A percentile compares a stretch with the other conserved stretches of the same genome.
Evolutionary conservation across 2,797 vertebrate species (phyloP).

Genomic region (Platalea minor): DNA sequence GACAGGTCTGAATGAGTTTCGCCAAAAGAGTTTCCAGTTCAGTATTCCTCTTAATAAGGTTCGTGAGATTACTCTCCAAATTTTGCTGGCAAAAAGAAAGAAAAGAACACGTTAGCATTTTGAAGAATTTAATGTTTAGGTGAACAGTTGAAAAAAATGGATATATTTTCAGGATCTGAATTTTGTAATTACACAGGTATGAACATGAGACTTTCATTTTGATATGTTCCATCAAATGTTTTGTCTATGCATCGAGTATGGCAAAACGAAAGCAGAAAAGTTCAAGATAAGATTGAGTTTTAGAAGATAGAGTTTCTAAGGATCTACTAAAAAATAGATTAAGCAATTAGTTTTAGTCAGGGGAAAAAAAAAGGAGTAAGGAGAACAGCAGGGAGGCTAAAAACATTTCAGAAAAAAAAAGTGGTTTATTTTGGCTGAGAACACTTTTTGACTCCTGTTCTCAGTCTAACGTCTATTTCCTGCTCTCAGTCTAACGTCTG

Average conservation of each 20-base stretch:
- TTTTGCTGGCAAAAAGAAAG: constrained; percentile 85
- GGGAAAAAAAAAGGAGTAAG: background rate
- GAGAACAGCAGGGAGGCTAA: background rate
- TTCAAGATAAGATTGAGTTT: background rate
- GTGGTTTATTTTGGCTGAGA: background rate
- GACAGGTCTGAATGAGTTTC: constrained; percentile 98
- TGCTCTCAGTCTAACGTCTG: background rate
- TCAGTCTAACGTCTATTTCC: background rate
- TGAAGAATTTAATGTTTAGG: background rate
- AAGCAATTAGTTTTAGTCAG: background rate
- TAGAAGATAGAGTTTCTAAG: background rate
- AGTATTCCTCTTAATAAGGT: constrained; percentile 97
- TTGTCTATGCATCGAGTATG: background rate
- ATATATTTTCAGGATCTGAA: background rate
- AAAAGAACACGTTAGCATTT: constrained; percentile 17
- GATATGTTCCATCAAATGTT: background rate
- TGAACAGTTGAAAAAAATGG: background rate
- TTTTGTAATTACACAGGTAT: background rate
- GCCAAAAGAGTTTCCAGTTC: constrained; percentile 97
- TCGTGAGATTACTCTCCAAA: constrained; percentile 94
- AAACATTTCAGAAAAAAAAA: background rate
- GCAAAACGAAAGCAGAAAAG: background rate
- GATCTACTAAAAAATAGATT: background rate
- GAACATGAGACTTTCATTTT: background rate
- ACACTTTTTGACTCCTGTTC: background rate